Evolutionary conservation across 2,888 invertebrate species (phyloP), one percentile per base, ranked within the genome.

Genomic region (Drosophila peninsularis): DNA sequence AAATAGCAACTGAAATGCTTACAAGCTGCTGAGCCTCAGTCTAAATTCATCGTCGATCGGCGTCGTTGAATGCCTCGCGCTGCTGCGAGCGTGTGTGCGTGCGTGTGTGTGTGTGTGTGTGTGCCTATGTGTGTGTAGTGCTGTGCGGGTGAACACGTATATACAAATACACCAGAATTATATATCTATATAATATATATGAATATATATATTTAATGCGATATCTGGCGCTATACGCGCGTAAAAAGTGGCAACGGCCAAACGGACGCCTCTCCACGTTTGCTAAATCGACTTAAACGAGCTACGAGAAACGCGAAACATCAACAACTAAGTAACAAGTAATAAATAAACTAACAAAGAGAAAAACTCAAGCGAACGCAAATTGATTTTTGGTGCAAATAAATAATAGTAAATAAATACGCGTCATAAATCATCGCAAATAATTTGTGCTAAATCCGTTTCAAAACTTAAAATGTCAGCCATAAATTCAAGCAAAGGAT

Each of bases 1-100:
- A 85, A 75, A 87, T 82, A 82, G 78, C 74, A 78, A 73, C 61
- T 63, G 71, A 73, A 71, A 74, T 84, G 75, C 80, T 83, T 75
- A 67, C 83, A 71, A 83, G 84, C 79, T 81, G 81, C 66, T 86
- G 82, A 78, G 74, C 74, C 77, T 88, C 89, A 86, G 85, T 86
- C 87, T 78, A 84, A 84, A 84, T 87, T 88, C 80, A 78, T 77
- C 85, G 80, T 68, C 79, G 84, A 84, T 83, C 79, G 81, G 83
- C 79, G 68, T 71, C 77, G 76, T 67, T 68, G 61, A 60, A 57
- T 72, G 62, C 71, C 56, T 55, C 60, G 61, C 62, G 65, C 50
- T 67, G 69, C 57, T 67, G 79, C 69, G 79, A 62, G 45, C 75
- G 42, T 1, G 27, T 32, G 42, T n/a, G 58, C 42, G 62, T 36